Evolutionary conservation across 2,797 vertebrate species (phyloP).

Genomic region (Microchirus variegatus): DNA sequence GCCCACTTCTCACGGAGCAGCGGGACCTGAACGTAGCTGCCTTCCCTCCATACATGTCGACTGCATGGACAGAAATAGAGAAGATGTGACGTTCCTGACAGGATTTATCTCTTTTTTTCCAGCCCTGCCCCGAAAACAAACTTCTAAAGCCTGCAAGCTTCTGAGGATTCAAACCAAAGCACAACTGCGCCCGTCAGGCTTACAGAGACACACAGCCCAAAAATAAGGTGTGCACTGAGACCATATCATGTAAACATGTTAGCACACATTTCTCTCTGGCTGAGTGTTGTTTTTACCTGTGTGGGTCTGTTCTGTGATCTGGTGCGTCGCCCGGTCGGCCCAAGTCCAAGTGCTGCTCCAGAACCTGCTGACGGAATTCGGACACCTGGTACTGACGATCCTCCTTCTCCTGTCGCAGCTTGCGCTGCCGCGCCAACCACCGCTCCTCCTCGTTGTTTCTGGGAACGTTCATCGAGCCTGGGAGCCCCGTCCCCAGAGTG

Average conservation of each 20-base stretch:
- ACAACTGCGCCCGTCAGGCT: conserved; percentile 46
- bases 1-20: conserved; percentile 33
- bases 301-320: conserved; percentile 87
- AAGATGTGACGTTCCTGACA: conserved; percentile 48
- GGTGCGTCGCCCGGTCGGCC: conserved; percentile 81
- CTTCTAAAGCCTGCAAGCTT: conserved; percentile 58
- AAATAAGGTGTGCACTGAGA: conserved; percentile 29
- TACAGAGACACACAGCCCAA: conserved; percentile 16
- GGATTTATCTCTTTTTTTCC: conserved; percentile 48
- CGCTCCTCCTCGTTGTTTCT: conserved; percentile 96
- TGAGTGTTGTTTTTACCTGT: conserved; percentile 79
- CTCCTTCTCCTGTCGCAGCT: conserved; percentile 95
- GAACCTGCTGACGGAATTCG: conserved; percentile 95
- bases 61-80: conserved; percentile 54
- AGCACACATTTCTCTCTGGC: neutral
- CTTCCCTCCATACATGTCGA: conserved; percentile 40
- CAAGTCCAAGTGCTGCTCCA: conserved; percentile 95
- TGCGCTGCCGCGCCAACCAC: conserved; percentile 94
- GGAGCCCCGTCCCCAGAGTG: conserved; percentile 70
- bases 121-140: conserved; percentile 55
- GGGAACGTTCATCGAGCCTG: conserved; percentile 88
- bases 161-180: conserved; percentile 50
- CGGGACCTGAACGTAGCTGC: conserved; percentile 49
- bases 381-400: conserved; percentile 98
- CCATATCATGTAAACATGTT: conserved; percentile 5